These are phyloP conservation scores for Drosophila novamexicana DNA, from an alignment of 1,140 invertebrate species.

Conservation along the genomic window DNA sequence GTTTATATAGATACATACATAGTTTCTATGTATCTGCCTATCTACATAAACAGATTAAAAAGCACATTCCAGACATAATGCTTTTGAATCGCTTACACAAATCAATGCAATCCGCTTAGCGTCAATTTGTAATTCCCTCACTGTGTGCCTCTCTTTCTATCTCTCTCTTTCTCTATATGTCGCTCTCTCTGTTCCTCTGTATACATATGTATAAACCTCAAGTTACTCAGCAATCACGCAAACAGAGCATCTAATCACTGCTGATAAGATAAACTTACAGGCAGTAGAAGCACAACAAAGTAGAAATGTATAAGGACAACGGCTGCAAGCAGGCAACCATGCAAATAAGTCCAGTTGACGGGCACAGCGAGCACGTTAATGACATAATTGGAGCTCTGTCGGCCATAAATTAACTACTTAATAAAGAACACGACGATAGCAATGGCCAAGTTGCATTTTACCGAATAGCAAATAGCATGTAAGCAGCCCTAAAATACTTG, in stretches of 20 bases:
- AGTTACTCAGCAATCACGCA: conserved; percentile 43
- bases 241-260: conserved; percentile 59
- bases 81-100: conserved; percentile 12
- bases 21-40: neutral
- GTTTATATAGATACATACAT: no score
- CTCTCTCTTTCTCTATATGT: neutral
- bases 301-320: neutral
- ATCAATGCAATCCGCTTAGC: conserved; percentile 63
- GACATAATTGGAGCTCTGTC: conserved; percentile 6
- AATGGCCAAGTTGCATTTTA: neutral
- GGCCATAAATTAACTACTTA: conserved; percentile 1
- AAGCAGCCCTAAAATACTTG: neutral
- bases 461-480: neutral
- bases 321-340: neutral
- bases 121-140: conserved; percentile 1
- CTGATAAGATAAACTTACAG: conserved; percentile 62
- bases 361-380: neutral
- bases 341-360: neutral
- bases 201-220: neutral
- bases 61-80: conserved; percentile 14
- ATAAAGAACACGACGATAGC: neutral
- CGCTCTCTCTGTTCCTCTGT: neutral
- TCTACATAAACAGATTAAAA: neutral
- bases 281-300: conserved; percentile 13
- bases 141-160: neutral